Base-by-base conservation (phyloP, 2,888 invertebrate genomes). In the Apodemia zela region DNA sequence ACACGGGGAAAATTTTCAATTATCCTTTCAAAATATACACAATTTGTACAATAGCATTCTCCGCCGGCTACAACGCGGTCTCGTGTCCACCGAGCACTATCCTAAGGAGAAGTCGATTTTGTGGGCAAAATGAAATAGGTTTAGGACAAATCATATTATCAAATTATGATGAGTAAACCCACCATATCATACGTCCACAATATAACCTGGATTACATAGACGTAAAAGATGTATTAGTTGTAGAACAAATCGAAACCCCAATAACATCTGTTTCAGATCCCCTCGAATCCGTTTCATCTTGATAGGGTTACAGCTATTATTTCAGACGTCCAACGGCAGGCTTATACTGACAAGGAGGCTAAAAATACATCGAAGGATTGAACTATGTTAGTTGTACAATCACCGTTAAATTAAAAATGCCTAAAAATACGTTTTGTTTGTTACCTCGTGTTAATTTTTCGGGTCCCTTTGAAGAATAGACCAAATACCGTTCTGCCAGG, bases 251-350 rank as follows among this genome's bases (percentile, higher is more conserved):
- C 13, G 42, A 42, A 42, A 13, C 13, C 42, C 42, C 4, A 42
- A 42, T 15, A 42, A 35, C 42, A 15, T 42, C 42, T 3, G 42
- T 42, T 51, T 13, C 18, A 18, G 13, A 18, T 13, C 21, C 51
- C 25, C 51, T 51, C 21, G 13, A 51, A 51, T 51, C 17, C 51
- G 21, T 51, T 51, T 25, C 11, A 51, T 51, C 51, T 51, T 51
- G 51, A 51, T 51, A 51, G 51, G 38, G 38, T 38, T 38, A 38
- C 38, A 38, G 21, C 51, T 21, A 51, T 51, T 51, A 51, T 25
- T 51, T 51, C 21, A 13, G 21, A 18, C 13, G 38, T 25, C 51
- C 21, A 21, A 25, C 51, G 13, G 13, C 15, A 21, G 51, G 51
- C 51, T 25, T 51, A 51, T 21, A 6, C 18, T 51, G 51, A 51